Percentiles rank a stretch among this genome's conserved stretches.
phyloP scores from a whole-genome alignment of 2,797 vertebrate genomes.

The Prunella strophiata region DNA sequence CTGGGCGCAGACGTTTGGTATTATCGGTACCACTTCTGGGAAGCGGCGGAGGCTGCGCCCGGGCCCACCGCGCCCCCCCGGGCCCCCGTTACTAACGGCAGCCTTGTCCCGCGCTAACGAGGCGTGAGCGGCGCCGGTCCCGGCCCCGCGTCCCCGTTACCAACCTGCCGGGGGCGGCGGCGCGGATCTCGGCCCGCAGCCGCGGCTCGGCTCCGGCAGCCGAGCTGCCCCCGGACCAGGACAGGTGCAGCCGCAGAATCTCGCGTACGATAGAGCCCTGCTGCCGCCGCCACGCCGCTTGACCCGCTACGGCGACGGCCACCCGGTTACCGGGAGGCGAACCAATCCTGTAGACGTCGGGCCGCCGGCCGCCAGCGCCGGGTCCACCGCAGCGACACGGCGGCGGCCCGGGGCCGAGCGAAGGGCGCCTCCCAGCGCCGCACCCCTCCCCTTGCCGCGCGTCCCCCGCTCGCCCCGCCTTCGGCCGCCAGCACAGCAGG shows the following conservation, averaged over 20 bases:
- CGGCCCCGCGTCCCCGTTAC: background rate
- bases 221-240: constrained; percentile 91
- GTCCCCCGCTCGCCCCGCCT: too few relatives aligned
- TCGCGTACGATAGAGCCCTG: constrained; percentile 90
- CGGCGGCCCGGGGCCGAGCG: background rate
- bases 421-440: too few relatives aligned
- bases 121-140: background rate
- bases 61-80: background rate
- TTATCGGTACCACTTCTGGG: constrained; percentile 90
- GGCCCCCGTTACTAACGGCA: background rate
- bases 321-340: constrained; percentile 68
- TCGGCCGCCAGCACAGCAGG: too few relatives aligned
- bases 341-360: constrained; percentile 83
- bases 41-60: background rate
- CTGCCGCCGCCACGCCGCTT: constrained; percentile 87
- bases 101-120: background rate
- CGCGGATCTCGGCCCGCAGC: constrained; percentile 80
- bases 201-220: constrained; percentile 82
- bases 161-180: constrained; percentile 89
- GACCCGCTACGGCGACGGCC: constrained; percentile 76
- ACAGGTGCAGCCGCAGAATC: constrained; percentile 93
- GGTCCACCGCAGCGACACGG: background rate
- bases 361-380: constrained; percentile 70
- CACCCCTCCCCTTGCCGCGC: too few relatives aligned
- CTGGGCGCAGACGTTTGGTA: constrained; percentile 94